Evolutionary conservation across 2,888 invertebrate genomes (phyloP).

Genomic region (Amblyjoppa proteus): DNA sequence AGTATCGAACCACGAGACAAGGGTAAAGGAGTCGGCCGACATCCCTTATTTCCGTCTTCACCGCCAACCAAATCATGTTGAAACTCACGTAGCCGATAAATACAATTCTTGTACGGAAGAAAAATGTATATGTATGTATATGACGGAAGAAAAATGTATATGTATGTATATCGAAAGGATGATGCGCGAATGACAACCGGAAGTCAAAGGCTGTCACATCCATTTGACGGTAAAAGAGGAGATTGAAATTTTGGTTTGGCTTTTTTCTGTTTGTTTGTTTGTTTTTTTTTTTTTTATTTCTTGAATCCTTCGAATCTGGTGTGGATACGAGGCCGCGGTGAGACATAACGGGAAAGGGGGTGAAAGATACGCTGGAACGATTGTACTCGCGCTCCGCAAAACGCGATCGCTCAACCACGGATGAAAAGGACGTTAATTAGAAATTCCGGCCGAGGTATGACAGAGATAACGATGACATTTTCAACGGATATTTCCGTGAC

Average conservation of each 20-base stretch:
- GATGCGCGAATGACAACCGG: background rate
- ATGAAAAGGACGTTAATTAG: conserved; percentile 68
- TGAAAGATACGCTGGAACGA: conserved; percentile 38
- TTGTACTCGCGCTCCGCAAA: conserved; percentile 48
- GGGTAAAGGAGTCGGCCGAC: background rate
- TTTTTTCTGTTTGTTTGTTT: too few species aligned
- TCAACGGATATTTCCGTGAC: conserved; percentile 68
- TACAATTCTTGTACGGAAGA: background rate
- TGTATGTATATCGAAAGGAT: background rate
- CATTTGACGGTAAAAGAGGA: background rate
- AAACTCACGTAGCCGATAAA: background rate
- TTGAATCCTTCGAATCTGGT: conserved; percentile 8
- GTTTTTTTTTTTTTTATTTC: background rate
- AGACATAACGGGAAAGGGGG: conserved; percentile 16
- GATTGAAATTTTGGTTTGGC: background rate
- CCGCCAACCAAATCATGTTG: background rate
- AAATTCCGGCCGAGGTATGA: conserved; percentile 65
- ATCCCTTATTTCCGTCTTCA: background rate
- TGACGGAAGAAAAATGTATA: background rate
- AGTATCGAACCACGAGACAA: conserved; percentile 26
- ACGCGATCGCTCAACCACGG: conserved; percentile 61
- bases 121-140: background rate
- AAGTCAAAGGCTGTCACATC: background rate
- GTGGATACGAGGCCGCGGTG: background rate
- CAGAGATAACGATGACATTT: conserved; percentile 68